Percentiles rank a stretch among this genome's conserved stretches.
Conservation (phyloP, 2,797 vertebrate species). For the Danio choprae region DNA sequence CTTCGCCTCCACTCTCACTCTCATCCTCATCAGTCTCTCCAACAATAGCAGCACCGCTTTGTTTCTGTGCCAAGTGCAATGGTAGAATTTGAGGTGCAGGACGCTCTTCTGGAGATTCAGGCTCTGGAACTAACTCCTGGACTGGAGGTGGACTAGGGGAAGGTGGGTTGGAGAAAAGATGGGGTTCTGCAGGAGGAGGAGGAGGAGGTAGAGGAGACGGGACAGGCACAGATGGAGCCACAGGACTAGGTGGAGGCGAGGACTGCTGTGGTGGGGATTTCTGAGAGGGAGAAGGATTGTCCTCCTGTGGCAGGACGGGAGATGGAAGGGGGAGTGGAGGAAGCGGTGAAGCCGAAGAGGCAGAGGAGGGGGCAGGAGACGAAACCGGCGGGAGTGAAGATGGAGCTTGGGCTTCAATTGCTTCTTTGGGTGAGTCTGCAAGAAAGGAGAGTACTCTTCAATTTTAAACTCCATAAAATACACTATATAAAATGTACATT, state of each 20-base stretch:
- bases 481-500: no score
- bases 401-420: constrained; percentile 66
- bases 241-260: constrained; percentile 62
- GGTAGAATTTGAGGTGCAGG: constrained; percentile 82
- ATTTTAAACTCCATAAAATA: not conserved
- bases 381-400: constrained; percentile 65
- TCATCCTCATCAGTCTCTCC: constrained; percentile 93
- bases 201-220: constrained; percentile 65
- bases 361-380: constrained; percentile 67
- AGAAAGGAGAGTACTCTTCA: constrained; percentile 39
- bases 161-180: constrained; percentile 77
- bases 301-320: constrained; percentile 68
- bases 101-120: constrained; percentile 82
- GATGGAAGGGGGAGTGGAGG: constrained; percentile 75
- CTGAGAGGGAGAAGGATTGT: constrained; percentile 58
- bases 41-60: constrained; percentile 88
- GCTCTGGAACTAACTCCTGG: constrained; percentile 70
- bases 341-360: constrained; percentile 77
- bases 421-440: constrained; percentile 74
- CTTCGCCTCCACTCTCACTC: constrained; percentile 90
- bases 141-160: constrained; percentile 62
- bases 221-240: constrained; percentile 62
- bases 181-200: constrained; percentile 63
- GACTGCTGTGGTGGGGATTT: constrained; percentile 53
- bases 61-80: constrained; percentile 91